These are phyloP conservation scores for Psophia crepitans DNA, from an alignment of 2,113 vertebrate species.

Conservation along the genomic window DNA sequence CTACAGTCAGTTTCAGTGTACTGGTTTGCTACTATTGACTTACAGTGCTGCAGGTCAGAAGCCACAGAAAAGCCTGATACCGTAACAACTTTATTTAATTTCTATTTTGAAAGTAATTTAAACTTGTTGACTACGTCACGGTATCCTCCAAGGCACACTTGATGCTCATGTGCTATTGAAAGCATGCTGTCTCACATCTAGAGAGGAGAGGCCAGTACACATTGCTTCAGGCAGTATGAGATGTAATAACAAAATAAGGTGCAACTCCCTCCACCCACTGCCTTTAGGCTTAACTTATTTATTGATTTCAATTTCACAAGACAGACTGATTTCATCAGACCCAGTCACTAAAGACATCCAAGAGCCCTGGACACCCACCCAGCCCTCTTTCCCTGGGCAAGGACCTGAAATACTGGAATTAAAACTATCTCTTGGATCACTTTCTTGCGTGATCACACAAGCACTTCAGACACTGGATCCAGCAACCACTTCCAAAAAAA, in stretches of 20 bases:
- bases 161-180: neutral
- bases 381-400: neutral
- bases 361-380: neutral
- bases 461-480: neutral
- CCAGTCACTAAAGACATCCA: neutral
- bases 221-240: neutral
- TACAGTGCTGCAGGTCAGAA: neutral
- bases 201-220: neutral
- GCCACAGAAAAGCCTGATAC: neutral
- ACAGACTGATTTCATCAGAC: neutral
- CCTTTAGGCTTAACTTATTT: neutral
- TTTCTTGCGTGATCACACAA: neutral
- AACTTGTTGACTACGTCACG: accelerated
- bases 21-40: neutral
- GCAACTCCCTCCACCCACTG: neutral
- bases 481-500: neutral
- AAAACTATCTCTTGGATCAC: neutral
- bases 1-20: neutral
- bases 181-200: neutral
- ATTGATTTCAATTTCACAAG: neutral
- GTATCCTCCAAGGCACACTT: neutral
- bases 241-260: neutral
- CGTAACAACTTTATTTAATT: neutral
- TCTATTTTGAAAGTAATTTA: neutral
- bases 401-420: neutral